phyloP scores from a whole-genome alignment of 2,888 invertebrate species.

The Drosophila seclusa region DNA sequence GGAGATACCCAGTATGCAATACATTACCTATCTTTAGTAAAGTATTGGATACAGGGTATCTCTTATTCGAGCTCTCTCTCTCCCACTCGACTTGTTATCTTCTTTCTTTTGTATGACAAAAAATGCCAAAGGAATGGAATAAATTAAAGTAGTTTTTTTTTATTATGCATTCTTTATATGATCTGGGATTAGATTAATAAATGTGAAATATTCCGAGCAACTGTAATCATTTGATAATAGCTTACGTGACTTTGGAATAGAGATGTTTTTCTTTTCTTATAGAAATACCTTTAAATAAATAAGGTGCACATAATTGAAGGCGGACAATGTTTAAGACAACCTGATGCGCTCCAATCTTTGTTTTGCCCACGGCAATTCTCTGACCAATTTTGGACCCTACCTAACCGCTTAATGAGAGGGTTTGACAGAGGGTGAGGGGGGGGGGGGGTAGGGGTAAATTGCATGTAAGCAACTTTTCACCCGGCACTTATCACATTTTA shows the following conservation, averaged over 20 bases:
- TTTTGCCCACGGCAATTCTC: neutral
- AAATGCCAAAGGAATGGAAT: neutral
- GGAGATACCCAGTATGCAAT: neutral
- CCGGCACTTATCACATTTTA: conserved; percentile 84
- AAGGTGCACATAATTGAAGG: neutral
- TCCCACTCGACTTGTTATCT: neutral
- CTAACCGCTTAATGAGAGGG: conserved; percentile 15
- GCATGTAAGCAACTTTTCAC: conserved; percentile 68
- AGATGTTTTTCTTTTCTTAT: neutral
- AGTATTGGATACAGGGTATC: neutral
- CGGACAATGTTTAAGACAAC: neutral
- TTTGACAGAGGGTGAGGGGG: neutral
- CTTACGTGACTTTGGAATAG: neutral
- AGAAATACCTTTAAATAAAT: neutral
- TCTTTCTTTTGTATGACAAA: neutral
- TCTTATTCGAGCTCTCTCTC: neutral
- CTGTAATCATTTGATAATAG: neutral
- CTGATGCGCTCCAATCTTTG: conserved; percentile 1
- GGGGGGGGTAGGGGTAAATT: conserved; percentile 36
- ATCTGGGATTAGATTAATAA: neutral
- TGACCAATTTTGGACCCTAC: neutral
- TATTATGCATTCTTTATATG: neutral
- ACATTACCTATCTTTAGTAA: neutral
- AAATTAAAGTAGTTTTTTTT: neutral
- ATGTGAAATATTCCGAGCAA: neutral